phyloP scores from a whole-genome alignment of 2,797 vertebrate species.

The Cyclura pinguis region DNA sequence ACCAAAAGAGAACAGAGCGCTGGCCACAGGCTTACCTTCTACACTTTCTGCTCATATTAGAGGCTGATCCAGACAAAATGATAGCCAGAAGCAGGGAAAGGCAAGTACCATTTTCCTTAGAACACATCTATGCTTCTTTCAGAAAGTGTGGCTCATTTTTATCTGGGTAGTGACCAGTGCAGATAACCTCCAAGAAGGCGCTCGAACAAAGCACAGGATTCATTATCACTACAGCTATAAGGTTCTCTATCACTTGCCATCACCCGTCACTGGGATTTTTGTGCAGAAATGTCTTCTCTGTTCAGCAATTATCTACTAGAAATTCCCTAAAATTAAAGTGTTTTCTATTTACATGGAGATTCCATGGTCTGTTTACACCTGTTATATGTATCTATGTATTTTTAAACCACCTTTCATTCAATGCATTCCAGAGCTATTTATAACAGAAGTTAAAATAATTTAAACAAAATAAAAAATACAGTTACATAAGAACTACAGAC shows the following conservation, averaged over 20 bases:
- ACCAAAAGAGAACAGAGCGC: too few relatives aligned
- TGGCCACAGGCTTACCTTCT: neutral
- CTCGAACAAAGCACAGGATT: neutral
- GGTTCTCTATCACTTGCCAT: neutral
- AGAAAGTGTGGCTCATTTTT: neutral
- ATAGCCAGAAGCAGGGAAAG: neutral
- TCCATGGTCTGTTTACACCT: neutral
- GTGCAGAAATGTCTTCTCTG: neutral
- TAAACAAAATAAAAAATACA: neutral
- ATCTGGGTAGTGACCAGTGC: neutral
- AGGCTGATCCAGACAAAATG: neutral
- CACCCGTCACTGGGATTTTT: neutral
- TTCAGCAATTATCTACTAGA: neutral
- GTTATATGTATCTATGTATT: neutral
- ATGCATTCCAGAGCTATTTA: neutral
- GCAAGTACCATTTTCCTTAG: neutral
- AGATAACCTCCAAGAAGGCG: neutral
- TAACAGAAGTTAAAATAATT: neutral
- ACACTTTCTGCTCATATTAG: conserved; percentile 5
- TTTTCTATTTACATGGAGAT: neutral
- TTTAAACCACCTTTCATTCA: neutral
- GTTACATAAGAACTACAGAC: neutral
- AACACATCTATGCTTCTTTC: neutral
- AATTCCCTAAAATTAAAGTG: neutral
- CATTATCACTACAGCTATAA: neutral